Evolutionary conservation across 1,140 invertebrate genomes (phyloP), one percentile per base, ranked within the genome.

Genomic region (Oreohelix idahoensis): DNA sequence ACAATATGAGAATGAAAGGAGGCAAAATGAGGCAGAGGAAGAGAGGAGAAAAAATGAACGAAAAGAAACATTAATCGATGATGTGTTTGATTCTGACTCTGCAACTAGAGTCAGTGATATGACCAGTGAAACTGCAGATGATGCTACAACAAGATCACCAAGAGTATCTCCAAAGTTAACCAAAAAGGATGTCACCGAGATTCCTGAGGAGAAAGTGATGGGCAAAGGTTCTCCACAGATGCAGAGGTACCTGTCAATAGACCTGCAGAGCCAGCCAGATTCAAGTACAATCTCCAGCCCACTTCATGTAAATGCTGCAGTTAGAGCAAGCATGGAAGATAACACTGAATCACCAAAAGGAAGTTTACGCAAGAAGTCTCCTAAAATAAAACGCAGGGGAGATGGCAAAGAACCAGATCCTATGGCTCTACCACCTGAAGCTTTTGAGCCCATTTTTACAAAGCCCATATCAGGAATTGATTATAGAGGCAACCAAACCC

Each of bases 391-490:
- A 39, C 80, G 71, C 1, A 82, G 58, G 36, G 35, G 58, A 29
- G 58, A 39, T 15, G 76, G 84, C n/a, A 71, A 75, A 32, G 81
- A 83, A 36, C 79, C 77, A 38, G 85, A 86, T 71, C 70, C 83
- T 10, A 75, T 66, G 36, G 85, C 79, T 23, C 69, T 89, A 4
- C 88, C 88, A 5, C 88, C 88, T 35, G 88, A 89, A 79, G 88
- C 88, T 15, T 84, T 87, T 79, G 88, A 87, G 32, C 88, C 88
- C 5, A 83, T 89, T 1, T 89, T 89, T 84, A 87, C 84, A 35
- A 84, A 84, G 8, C 83, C 88, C 39, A 83, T 79, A 35, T 83
- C 86, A 32, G 80, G 80, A 15, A 82, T 82, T 10, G 45, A 82
- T 58, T 82, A 82, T n/a, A 29, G 26, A 53, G 51, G 70, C 29